Evolutionary conservation across 2,113 vertebrate species (phyloP).

Genomic region (Dromaius novaehollandiae): DNA sequence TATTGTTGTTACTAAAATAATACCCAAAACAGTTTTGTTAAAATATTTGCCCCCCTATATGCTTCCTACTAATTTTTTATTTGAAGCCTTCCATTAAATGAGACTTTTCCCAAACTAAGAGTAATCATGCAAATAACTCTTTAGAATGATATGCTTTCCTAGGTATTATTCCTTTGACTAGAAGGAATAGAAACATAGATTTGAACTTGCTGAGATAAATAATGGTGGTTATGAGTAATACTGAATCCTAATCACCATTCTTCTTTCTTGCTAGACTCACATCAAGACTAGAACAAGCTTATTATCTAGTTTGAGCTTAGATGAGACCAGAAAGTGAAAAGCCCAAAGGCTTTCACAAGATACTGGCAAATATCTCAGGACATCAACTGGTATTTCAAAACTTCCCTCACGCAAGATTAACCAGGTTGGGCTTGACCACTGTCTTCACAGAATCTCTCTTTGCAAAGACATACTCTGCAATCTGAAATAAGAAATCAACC

Average conservation of each 20-base stretch:
- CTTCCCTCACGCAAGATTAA: neutral
- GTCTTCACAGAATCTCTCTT: neutral
- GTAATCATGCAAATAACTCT: neutral
- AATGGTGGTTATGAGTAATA: neutral
- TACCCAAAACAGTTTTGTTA: neutral
- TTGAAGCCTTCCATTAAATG: neutral
- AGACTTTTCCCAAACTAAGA: neutral
- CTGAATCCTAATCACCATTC: neutral
- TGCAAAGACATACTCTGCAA: neutral
- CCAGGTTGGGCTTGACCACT: too few relatives aligned
- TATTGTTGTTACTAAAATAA: neutral
- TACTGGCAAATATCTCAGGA: neutral
- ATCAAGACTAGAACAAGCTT: neutral
- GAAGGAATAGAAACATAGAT: neutral
- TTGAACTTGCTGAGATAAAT: neutral
- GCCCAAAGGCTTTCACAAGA: neutral
- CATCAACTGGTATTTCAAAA: neutral
- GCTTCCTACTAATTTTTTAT: neutral
- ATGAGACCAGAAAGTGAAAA: neutral
- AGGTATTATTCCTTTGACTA: neutral
- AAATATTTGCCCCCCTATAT: neutral
- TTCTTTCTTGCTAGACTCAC: neutral
- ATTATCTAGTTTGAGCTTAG: neutral
- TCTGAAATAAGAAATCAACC: neutral
- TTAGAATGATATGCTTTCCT: neutral